Evolutionary conservation across 1,140 invertebrate genomes (phyloP), one percentile per base, ranked within the genome.

Genomic region (Aphaenogaster floridana): DNA sequence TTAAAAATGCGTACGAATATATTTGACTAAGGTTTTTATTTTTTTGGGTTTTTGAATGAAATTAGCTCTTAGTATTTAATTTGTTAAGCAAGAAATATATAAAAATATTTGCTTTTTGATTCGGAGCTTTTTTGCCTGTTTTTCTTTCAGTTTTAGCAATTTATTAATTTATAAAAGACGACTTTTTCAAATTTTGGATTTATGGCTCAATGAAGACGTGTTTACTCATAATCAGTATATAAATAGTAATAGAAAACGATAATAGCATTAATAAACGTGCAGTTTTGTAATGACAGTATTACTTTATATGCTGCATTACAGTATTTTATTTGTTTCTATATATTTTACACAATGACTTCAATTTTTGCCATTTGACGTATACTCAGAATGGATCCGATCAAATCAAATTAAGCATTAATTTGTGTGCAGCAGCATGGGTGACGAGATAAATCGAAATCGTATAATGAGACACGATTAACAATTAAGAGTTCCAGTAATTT

Each of bases 401-500:
- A 50, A 61, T 61, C 17, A 36, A 74, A 74, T 74, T 36, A 76
- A 84, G n/a, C n/a, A 84, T 74, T 61, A 61, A 84, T 74, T 59
- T 59, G 52, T 4, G 54, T 34, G n/a, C 13, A 1, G 3, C n/a
- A 36, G 17, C 42, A 61, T 6, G n/a, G 15, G 17, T 17, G 28
- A 63, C 5, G 54, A 74, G 39, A 74, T 63, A 84, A 84, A 84
- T 84, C 72, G 69, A 74, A 84, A 84, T 74, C 42, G 54, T 61
- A 84, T 42, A 84, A 74, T 50, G 54, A 74, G 80, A 84, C 34
- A n/a, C 68, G 42, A 74, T 76, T 76, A 84, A 84, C 69, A 84
- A 84, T 61, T 74, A 84, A 84, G 42, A 84, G 80, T 74, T 21
- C 4, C 42, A 34, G 42, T 84, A 84, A 74, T 84, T 84, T 61